These are phyloP conservation scores for Venusia cambrica DNA, from an alignment of 2,888 invertebrate species.

Conservation along the genomic window DNA sequence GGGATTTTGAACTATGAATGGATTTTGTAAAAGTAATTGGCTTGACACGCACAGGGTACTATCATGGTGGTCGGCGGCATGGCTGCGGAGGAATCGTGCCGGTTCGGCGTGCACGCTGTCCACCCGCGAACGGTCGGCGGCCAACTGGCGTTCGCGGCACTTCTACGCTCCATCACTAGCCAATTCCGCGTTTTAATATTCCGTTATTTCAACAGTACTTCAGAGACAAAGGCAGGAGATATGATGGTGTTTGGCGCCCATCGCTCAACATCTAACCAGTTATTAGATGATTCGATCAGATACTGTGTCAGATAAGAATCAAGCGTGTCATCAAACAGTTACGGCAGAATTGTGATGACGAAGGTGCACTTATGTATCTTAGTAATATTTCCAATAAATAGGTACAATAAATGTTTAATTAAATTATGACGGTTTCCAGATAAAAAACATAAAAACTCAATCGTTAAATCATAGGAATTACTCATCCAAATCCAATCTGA, in stretches of 20 bases:
- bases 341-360: conserved; percentile 18
- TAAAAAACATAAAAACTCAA: too few relatives aligned
- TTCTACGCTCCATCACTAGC: conserved; percentile 62
- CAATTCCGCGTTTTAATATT: conserved; percentile 78
- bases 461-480: too few relatives aligned
- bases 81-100: conserved; percentile 56
- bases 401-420: conserved; percentile 1
- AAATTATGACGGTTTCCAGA: too few relatives aligned
- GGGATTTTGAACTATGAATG: conserved; percentile 15
- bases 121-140: conserved; percentile 70
- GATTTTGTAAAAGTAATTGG: conserved; percentile 18
- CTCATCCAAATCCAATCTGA: too few relatives aligned
- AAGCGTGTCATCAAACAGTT: conserved; percentile 25
- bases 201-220: conserved; percentile 64
- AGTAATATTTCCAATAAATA: conserved; percentile 10
- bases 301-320: conserved; percentile 20
- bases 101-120: conserved; percentile 60
- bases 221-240: conserved; percentile 47
- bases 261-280: conserved; percentile 37
- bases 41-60: conserved; percentile 72
- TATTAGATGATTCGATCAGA: conserved; percentile 29
- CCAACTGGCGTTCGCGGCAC: conserved; percentile 62
- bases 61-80: conserved; percentile 79
- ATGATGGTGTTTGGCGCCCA: conserved; percentile 38
- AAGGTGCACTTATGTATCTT: conserved; percentile 6